Conservation (phyloP, 1,140 invertebrate genomes). For the Physella acuta region DNA sequence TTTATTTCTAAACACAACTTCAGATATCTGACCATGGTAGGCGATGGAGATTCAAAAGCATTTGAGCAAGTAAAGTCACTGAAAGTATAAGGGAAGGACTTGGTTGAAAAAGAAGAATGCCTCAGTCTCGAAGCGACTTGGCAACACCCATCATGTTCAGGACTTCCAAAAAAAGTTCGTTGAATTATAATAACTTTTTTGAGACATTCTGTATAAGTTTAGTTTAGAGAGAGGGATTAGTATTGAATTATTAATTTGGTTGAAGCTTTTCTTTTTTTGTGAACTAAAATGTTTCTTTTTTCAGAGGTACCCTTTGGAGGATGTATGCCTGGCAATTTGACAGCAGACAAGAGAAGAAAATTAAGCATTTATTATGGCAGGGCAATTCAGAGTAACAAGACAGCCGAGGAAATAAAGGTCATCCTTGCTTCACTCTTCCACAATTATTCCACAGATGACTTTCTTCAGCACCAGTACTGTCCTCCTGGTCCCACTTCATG, state of each 20-base stretch:
- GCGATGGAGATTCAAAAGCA: too few relatives aligned
- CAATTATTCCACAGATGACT: not conserved
- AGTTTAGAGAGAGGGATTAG: too few relatives aligned
- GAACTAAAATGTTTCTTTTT: too few relatives aligned
- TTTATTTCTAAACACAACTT: not conserved
- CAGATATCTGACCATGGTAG: not conserved
- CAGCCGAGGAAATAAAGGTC: conserved; percentile 1
- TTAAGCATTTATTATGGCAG: not conserved
- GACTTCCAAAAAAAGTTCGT: not conserved
- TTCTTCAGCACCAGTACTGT: not conserved
- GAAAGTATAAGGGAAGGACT: not conserved
- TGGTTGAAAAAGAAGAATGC: not conserved
- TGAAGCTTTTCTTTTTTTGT: too few relatives aligned
- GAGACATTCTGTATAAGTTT: too few relatives aligned
- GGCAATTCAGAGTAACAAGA: not conserved
- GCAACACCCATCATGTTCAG: not conserved
- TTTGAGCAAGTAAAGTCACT: not conserved
- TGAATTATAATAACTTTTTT: not conserved
- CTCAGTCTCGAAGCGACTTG: not conserved
- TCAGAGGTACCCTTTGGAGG: not conserved
- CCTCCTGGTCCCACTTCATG: not conserved
- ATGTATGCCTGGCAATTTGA: not conserved
- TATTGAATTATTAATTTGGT: too few relatives aligned
- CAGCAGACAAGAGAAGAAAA: not conserved
- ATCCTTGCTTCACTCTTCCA: conserved; percentile 2